Evolutionary conservation across 2,888 invertebrate genomes (phyloP), one percentile per base, ranked within the genome.

Genomic region (Camponotus fellah): DNA sequence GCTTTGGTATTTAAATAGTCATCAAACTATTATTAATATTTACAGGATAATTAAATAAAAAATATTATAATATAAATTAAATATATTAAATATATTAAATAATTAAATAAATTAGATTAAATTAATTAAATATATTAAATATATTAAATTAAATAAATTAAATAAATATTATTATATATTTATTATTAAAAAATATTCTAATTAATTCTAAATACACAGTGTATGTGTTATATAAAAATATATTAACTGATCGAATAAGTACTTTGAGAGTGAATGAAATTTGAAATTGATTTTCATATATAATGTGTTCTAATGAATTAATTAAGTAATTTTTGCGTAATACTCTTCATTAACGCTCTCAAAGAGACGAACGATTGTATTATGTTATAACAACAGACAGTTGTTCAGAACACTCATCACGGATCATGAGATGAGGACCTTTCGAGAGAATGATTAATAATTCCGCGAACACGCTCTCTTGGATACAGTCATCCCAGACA

Each of bases 361-460:
- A 1, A 56, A 32, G 12, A 77, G 5, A 12, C 8, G 26, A 32
- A 2, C 34, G n/a, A 26, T 66, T 58, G 26, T 32, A 40, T 12
- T 17, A 46, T 40, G 32, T 66, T 32, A 68, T 40, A 74, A 46
- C 26, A 66, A 43, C 56, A 66, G 6, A 14, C 6, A 26, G 17
- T 14, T 49, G 21, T 75, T 75, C 49, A 76, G 53, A n/a, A 43
- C 12, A 40, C 6, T 72, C 64, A 76, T 77, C 77, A 34, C 43
- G 8, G 56, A 68, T 77, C 68, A 77, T 43, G 68, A 58, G 32
- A 34, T 12, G 32, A 56, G 40, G 17, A 66, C 17, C 26, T 40
- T 37, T 76, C 26, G n/a, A 66, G 40, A 66, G 21, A 5, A 26
- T 46, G 32, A 37, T 77, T 77, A 77, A 77, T 66, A 34, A 77